Percentiles rank a stretch among this genome's conserved stretches.
Evolutionary conservation across 2,888 invertebrate species (phyloP).

Genomic region (Polydrusus cervinus): DNA sequence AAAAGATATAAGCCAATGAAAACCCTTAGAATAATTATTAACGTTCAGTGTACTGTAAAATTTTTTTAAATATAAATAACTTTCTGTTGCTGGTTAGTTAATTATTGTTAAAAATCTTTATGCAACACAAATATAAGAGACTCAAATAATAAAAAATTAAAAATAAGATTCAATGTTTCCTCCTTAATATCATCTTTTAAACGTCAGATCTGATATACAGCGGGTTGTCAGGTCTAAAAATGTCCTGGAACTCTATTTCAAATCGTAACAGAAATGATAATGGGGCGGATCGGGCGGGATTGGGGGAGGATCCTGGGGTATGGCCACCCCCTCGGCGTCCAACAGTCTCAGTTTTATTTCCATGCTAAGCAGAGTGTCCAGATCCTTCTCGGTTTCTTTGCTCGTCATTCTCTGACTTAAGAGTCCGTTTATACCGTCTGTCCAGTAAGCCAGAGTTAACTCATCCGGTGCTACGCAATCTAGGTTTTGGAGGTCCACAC

Average conservation of each 20-base stretch:
- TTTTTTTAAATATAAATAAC: too few species aligned
- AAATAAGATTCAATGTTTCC: background rate
- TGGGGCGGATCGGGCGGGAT: slow-evolving; percentile 95
- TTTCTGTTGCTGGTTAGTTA: too few species aligned
- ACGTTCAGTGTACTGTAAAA: too few species aligned
- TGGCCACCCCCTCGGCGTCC: slow-evolving; percentile 95
- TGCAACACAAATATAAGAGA: background rate
- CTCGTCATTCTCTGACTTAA: slow-evolving; percentile 92
- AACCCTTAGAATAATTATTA: too few species aligned
- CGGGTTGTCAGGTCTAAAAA: background rate
- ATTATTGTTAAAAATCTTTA: too few species aligned
- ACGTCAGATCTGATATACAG: too few species aligned
- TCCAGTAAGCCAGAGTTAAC: slow-evolving; percentile 91
- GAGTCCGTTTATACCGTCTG: slow-evolving; percentile 94
- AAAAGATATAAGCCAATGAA: too few species aligned
- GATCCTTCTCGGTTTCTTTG: slow-evolving; percentile 89
- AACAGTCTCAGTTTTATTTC: slow-evolving; percentile 94
- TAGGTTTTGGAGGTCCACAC: slow-evolving; percentile 84
- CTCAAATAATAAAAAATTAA: background rate
- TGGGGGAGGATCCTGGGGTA: slow-evolving; percentile 93
- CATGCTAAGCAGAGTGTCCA: slow-evolving; percentile 94
- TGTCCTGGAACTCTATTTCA: slow-evolving; percentile 72
- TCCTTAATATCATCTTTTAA: too few species aligned
- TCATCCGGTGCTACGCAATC: slow-evolving; percentile 96
- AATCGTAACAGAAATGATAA: slow-evolving; percentile 89